Percentiles rank a stretch among this genome's conserved stretches.
Evolutionary conservation across 2,797 vertebrate genomes (phyloP).

Genomic region (Tympanoctomys barrerae): DNA sequence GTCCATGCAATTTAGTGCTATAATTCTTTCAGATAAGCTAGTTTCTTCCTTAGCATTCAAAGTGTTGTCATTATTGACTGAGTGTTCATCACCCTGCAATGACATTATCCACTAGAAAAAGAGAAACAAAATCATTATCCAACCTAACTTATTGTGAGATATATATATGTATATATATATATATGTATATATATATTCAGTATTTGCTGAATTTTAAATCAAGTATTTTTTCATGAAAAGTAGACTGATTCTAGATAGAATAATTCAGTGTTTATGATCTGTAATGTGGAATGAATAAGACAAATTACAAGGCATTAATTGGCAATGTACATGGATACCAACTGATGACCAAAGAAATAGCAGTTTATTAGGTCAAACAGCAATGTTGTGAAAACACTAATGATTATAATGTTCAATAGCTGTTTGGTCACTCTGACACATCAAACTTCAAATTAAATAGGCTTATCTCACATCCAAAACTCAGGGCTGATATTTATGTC

Average conservation of each 20-base stretch:
- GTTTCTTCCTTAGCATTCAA: neutral
- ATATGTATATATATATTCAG: neutral
- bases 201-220: slow-evolving; percentile 17
- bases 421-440: neutral
- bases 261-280: neutral
- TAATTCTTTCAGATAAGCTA: neutral
- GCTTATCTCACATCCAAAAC: neutral
- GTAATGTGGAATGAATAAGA: slow-evolving; percentile 5
- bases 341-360: neutral
- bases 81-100: neutral
- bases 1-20: neutral
- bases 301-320: neutral
- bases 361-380: neutral
- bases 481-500: neutral
- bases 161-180: too few relatives aligned
- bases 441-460: neutral
- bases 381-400: neutral
- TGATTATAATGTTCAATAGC: neutral
- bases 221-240: neutral
- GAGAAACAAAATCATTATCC: slow-evolving; percentile 15
- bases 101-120: neutral
- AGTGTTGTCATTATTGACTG: neutral
- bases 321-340: neutral
- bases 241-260: neutral
- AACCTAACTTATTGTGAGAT: neutral